phyloP scores from a whole-genome alignment of 2,113 vertebrate species.

The Scomber colias region DNA sequence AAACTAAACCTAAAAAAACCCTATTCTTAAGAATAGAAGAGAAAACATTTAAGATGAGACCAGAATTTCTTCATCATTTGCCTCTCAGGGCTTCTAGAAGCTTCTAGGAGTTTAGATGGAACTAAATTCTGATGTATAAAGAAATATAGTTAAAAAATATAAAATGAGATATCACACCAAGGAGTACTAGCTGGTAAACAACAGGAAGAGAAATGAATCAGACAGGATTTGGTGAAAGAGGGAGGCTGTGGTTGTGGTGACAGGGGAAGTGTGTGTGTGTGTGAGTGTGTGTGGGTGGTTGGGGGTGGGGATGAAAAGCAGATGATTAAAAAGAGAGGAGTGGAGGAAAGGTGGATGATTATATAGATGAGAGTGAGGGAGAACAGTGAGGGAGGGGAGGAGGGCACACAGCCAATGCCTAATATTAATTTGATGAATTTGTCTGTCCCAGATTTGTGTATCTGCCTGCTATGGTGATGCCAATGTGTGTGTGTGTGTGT shows the following conservation, averaged over 20 bases:
- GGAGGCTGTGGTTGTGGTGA: conserved; percentile 1
- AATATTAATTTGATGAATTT: conserved; percentile 72
- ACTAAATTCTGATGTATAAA: not conserved
- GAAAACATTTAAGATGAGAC: no score
- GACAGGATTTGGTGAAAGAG: conserved; percentile 43
- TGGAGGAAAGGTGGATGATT: conserved; percentile 64
- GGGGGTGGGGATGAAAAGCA: conserved; percentile 32
- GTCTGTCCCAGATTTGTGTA: conserved; percentile 64
- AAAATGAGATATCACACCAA: not conserved
- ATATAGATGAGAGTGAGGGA: conserved; percentile 37
- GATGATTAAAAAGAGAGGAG: conserved; percentile 70
- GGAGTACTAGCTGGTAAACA: conserved; percentile 1
- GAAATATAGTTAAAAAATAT: not conserved
- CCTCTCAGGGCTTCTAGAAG: no score
- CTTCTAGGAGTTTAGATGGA: not conserved
- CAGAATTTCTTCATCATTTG: no score
- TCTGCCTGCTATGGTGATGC: conserved; percentile 8
- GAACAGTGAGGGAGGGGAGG: conserved; percentile 7
- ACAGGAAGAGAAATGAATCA: conserved; percentile 36
- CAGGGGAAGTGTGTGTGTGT: not conserved
- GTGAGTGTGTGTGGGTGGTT: not conserved
- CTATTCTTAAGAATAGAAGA: no score
- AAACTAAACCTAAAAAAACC: no score
- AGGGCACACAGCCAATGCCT: conserved; percentile 43
- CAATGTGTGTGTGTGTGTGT: conserved; percentile 4